These are phyloP conservation scores for Anoura caudifer DNA, from an alignment of 2,113 vertebrate species.

Conservation along the genomic window DNA sequence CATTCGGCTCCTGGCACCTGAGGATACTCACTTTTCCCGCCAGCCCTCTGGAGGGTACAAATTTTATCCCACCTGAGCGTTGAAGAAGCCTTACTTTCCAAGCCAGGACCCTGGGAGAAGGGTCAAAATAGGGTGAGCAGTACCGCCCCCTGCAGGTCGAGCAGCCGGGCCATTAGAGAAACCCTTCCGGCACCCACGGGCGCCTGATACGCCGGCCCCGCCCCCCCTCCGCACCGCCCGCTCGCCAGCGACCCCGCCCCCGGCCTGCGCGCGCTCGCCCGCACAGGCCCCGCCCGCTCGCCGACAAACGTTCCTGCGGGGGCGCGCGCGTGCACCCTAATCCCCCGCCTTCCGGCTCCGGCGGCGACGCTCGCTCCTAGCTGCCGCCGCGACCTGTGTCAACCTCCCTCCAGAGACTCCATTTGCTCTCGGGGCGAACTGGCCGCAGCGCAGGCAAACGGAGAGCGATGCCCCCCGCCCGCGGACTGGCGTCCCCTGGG, in stretches of 20 bases:
- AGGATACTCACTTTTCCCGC: background rate
- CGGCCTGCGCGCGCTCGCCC: conserved; percentile 19
- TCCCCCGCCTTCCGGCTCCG: conserved; percentile 73
- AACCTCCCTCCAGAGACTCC: background rate
- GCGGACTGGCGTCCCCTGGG: background rate
- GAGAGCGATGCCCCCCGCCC: background rate
- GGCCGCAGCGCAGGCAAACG: background rate
- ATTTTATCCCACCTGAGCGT: background rate
- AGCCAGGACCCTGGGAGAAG: accelerated
- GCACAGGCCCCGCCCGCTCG: conserved; percentile 52
- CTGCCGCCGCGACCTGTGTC: background rate
- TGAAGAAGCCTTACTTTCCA: background rate
- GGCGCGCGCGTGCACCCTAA: conserved; percentile 71
- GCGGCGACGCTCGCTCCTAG: background rate
- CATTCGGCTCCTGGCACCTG: accelerated
- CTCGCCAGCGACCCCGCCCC: background rate
- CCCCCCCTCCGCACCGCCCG: background rate
- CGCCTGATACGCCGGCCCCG: background rate
- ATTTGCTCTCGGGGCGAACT: background rate
- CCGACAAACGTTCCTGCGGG: conserved; percentile 54
- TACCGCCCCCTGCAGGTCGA: background rate
- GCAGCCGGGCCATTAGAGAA: accelerated
- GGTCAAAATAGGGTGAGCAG: background rate
- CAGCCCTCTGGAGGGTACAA: accelerated
- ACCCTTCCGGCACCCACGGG: accelerated